Evolutionary conservation across 2,113 vertebrate species (phyloP).

Genomic region (Pelusios castaneus): DNA sequence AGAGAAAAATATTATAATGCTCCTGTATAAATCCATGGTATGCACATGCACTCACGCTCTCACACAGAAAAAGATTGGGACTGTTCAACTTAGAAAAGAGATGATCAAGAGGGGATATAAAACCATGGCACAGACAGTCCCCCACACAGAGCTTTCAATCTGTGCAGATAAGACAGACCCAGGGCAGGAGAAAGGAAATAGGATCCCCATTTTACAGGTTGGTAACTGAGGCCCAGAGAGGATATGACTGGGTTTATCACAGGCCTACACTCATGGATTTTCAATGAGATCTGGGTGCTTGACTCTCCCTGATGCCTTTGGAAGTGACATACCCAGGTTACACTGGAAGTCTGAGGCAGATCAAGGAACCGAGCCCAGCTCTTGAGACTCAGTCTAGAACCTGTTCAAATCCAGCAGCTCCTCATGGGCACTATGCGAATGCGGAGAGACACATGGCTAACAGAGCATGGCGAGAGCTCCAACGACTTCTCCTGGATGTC

Average conservation of each 20-base stretch:
- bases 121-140: too few relatives aligned
- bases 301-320: neutral
- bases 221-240: too few relatives aligned
- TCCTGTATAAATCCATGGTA: neutral
- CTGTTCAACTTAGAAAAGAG: too few relatives aligned
- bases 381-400: neutral
- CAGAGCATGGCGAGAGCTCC: neutral
- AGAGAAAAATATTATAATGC: neutral
- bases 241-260: neutral
- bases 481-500: neutral
- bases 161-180: too few relatives aligned
- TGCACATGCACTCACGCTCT: too few relatives aligned
- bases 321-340: neutral
- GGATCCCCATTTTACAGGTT: too few relatives aligned
- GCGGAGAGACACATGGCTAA: neutral
- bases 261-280: neutral
- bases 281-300: neutral
- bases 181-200: too few relatives aligned
- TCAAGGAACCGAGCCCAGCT: too few relatives aligned
- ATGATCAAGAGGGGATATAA: too few relatives aligned
- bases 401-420: neutral
- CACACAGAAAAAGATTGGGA: too few relatives aligned
- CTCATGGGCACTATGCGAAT: neutral
- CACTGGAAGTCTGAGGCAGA: neutral
- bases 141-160: too few relatives aligned